These are phyloP conservation scores for Sciurus niger DNA, from an alignment of 2,113 vertebrate genomes.

Conservation along the genomic window DNA sequence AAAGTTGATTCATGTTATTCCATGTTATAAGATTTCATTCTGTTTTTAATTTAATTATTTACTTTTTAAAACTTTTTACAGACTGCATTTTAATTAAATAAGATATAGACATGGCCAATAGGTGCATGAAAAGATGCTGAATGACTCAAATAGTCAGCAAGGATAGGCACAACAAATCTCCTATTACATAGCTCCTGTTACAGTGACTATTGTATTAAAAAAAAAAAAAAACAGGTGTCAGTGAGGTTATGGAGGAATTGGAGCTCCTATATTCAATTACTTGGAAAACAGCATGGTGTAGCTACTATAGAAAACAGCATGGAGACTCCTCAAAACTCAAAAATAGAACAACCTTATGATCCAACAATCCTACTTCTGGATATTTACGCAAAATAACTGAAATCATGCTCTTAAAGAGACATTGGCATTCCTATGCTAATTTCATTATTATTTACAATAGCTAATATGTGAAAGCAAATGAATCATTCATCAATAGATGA, in stretches of 20 bases:
- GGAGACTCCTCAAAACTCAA: background rate
- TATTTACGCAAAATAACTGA: background rate
- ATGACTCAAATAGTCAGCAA: background rate
- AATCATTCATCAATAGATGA: background rate
- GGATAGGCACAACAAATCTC: background rate
- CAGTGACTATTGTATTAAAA: too few relatives aligned
- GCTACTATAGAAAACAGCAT: background rate
- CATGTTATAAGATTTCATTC: background rate
- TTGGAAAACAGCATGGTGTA: background rate
- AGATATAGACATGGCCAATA: background rate
- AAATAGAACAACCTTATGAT: background rate
- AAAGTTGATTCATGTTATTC: background rate
- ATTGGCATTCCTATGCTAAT: too few relatives aligned
- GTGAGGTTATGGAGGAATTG: background rate
- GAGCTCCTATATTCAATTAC: background rate
- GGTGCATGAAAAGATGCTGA: background rate
- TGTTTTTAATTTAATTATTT: background rate
- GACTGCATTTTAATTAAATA: too few relatives aligned
- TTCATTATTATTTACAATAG: background rate
- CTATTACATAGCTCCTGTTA: background rate
- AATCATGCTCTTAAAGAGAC: background rate
- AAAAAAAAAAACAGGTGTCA: background rate
- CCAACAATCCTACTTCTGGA: background rate
- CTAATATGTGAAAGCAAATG: background rate
- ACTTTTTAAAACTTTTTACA: too few relatives aligned